These are phyloP conservation scores for Lasioglossum baleicum DNA, from an alignment of 1,140 invertebrate species.

Conservation along the genomic window DNA sequence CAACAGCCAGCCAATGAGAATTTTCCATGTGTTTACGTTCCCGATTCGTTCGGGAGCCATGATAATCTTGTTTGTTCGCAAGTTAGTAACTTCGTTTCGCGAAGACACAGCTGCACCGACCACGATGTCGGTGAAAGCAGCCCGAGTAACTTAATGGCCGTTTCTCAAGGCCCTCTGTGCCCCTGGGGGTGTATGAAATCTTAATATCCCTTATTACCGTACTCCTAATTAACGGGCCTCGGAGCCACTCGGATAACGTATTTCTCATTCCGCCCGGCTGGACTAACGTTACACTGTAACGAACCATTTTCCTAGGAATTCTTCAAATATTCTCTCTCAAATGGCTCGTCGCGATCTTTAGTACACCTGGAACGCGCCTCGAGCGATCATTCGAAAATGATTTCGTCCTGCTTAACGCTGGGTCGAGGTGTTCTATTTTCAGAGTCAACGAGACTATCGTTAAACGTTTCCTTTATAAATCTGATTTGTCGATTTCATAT, in stretches of 20 bases:
- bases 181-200: slow-evolving; percentile 60
- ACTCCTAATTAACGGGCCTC: slow-evolving; percentile 59
- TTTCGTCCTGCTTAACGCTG: not conserved
- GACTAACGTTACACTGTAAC: slow-evolving; percentile 56
- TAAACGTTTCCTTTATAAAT: too few relatives aligned
- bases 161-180: slow-evolving; percentile 43
- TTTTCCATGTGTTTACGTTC: not conserved
- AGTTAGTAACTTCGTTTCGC: slow-evolving; percentile 20
- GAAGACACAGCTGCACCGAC: slow-evolving; percentile 10
- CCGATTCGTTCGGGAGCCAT: not conserved
- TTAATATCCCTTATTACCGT: slow-evolving; percentile 66
- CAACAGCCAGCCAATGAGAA: not conserved
- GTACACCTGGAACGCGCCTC: not conserved
- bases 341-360: slow-evolving; percentile 24
- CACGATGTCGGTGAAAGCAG: slow-evolving; percentile 34
- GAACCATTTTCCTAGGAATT: slow-evolving; percentile 45
- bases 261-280: slow-evolving; percentile 50
- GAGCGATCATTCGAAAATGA: too few relatives aligned
- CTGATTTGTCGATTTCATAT: too few relatives aligned
- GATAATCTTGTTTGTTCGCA: slow-evolving; percentile 13
- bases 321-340: slow-evolving; percentile 37
- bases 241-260: slow-evolving; percentile 59
- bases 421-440: too few relatives aligned
- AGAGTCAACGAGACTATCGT: too few relatives aligned
- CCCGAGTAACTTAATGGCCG: slow-evolving; percentile 51